These are phyloP conservation scores for Garrulus glandarius DNA, from an alignment of 2,797 vertebrate genomes.

Conservation along the genomic window DNA sequence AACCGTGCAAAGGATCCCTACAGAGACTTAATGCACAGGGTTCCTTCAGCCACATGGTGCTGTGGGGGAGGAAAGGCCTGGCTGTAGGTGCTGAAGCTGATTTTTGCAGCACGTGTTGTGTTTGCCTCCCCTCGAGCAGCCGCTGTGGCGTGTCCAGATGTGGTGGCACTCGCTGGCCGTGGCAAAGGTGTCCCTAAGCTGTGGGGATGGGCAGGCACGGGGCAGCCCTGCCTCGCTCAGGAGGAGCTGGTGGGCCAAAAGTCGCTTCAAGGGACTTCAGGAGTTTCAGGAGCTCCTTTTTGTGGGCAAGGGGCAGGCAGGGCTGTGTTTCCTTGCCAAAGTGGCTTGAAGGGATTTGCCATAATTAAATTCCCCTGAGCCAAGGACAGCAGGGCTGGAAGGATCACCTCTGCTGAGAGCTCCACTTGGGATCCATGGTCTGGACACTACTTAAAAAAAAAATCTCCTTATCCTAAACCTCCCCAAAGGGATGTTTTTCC, in stretches of 20 bases:
- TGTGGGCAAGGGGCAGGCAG: background rate
- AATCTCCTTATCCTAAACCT: background rate
- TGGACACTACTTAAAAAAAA: background rate
- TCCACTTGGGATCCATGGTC: background rate
- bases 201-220: background rate
- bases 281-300: background rate
- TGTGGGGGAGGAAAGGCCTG: background rate
- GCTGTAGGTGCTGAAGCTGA: background rate
- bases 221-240: rapidly evolving
- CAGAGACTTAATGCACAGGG: background rate
- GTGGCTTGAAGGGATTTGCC: background rate
- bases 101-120: background rate
- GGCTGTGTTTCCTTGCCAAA: background rate
- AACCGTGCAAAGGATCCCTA: background rate
- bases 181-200: background rate
- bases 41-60: background rate
- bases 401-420: background rate
- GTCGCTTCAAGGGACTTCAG: background rate
- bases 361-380: background rate
- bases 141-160: rapidly evolving
- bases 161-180: rapidly evolving
- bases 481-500: background rate
- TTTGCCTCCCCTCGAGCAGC: background rate
- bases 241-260: background rate
- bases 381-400: background rate